Conservation (phyloP, 2,113 vertebrate genomes). For the Indicator indicator region DNA sequence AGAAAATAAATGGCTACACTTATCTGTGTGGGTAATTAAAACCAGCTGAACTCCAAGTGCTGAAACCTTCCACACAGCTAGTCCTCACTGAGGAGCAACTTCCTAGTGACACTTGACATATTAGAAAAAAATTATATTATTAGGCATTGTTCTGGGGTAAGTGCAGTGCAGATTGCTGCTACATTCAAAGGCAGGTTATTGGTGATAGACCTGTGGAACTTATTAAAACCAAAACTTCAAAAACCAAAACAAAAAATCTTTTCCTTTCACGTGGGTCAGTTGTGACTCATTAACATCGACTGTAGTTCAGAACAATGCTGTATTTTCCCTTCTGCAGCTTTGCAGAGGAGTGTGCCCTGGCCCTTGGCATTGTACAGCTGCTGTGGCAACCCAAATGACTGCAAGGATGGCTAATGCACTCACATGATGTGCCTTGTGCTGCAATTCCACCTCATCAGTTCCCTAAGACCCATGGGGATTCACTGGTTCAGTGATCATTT, state of each 20-base stretch:
- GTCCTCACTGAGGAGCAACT: not conserved
- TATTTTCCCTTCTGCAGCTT: not conserved
- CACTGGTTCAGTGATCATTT: not conserved
- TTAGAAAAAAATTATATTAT: conserved; percentile 2
- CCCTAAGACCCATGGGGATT: not conserved
- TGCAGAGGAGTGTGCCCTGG: not conserved
- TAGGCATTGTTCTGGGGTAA: not conserved
- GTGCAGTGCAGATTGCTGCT: not conserved
- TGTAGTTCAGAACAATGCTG: not conserved
- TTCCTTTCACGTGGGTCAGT: not conserved
- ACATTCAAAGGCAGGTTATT: not conserved
- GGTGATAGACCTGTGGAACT: not conserved
- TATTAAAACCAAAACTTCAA: not conserved
- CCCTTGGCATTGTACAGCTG: not conserved
- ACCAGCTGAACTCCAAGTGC: conserved; percentile 22
- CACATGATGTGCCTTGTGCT: not conserved
- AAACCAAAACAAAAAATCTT: not conserved
- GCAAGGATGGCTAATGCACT: not conserved
- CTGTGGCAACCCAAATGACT: not conserved
- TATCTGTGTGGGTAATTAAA: conserved; percentile 60
- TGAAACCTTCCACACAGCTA: conserved; percentile 8
- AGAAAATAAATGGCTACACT: conserved; percentile 58
- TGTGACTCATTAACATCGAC: not conserved
- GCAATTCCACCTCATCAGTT: not conserved
- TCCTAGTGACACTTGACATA: not conserved